Percentiles rank a stretch among this genome's conserved stretches.
Conservation (phyloP, 2,888 invertebrate species). For the Torymus tubicola region DNA sequence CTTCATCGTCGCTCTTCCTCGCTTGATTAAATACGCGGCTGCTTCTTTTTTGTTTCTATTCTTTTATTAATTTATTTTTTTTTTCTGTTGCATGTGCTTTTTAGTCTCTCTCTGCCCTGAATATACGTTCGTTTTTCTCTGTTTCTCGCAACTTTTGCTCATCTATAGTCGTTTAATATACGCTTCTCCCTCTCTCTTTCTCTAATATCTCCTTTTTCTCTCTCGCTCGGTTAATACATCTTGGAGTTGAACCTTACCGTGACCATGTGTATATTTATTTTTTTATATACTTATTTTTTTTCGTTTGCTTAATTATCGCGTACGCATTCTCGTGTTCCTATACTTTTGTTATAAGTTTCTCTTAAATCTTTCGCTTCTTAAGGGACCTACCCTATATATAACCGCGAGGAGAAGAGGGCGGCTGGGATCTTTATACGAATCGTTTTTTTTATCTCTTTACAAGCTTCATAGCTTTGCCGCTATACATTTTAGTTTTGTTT, state of each 20-base stretch:
- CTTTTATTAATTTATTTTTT: constrained; percentile 8
- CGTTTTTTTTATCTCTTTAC: background rate
- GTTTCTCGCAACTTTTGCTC: too few species aligned
- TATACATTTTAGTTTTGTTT: constrained; percentile 10
- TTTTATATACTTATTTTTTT: too few species aligned
- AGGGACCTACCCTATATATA: constrained; percentile 5
- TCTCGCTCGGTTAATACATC: constrained; percentile 43
- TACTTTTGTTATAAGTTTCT: constrained; percentile 4
- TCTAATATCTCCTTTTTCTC: constrained; percentile 3
- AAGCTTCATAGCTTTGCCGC: background rate
- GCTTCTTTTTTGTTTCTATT: constrained; percentile 16
- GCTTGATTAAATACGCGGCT: constrained; percentile 10
- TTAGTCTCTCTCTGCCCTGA: too few species aligned
- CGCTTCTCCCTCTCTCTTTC: too few species aligned
- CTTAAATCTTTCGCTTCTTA: background rate
- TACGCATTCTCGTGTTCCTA: constrained; percentile 55
- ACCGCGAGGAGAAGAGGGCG: too few species aligned
- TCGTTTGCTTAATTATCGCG: constrained; percentile 55
- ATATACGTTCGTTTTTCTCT: too few species aligned
- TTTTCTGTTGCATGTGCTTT: constrained; percentile 14
- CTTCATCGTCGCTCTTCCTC: constrained; percentile 21
- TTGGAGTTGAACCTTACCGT: constrained; percentile 73
- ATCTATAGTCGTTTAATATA: too few species aligned
- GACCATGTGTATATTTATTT: constrained; percentile 55
- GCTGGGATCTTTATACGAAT: background rate